Evolutionary conservation across 2,888 invertebrate genomes (phyloP), one percentile per base, ranked within the genome.

Genomic region (Caenorhabditis angaria): DNA sequence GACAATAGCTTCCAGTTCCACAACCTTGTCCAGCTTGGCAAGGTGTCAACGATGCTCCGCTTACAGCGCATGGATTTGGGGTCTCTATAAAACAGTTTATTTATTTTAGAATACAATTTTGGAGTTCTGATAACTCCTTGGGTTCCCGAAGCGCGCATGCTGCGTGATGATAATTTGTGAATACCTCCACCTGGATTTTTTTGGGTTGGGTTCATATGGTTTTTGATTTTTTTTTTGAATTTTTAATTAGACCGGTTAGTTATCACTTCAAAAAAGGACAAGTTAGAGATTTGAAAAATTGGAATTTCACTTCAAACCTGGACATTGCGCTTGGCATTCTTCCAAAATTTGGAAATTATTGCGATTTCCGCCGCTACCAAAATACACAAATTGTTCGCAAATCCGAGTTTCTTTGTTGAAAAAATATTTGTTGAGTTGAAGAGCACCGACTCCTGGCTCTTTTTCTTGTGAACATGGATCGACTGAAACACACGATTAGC

Each of bases 341-440:
- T 82, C 80, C n/a, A 85, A 65, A 18, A 80, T 73, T 48, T 71
- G 76, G 66, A 87, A 87, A 70, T 87, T 87, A 76, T 87, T 87
- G 22, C 83, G 63, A 63, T 88, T 87, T 25, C 85, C 86, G 50
- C 83, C 84, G n/a, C 80, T 80, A 14, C 87, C 87, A 55, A 84
- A 82, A 65, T 85, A 87, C 28, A 67, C 60, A 68, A 86, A 85
- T 53, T 79, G 78, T 58, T 85, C 83, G 75, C 87, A 87, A 27
- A 86, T 56, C 41, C 79, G 75, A 8, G 77, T 73, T 5, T 79
- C 68, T 32, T 78, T 70, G 75, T 87, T 85, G 82, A 84, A 87
- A 68, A 76, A 82, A 65, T 68, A 87, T 12, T 85, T 77, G 6
- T 73, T 59, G 25, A 83, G 72, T 54, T 85, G 82, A 24, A 84